Percentiles rank a stretch among this genome's conserved stretches.
phyloP scores from a whole-genome alignment of 2,113 vertebrate genomes.

The Oryzias celebensis region DNA sequence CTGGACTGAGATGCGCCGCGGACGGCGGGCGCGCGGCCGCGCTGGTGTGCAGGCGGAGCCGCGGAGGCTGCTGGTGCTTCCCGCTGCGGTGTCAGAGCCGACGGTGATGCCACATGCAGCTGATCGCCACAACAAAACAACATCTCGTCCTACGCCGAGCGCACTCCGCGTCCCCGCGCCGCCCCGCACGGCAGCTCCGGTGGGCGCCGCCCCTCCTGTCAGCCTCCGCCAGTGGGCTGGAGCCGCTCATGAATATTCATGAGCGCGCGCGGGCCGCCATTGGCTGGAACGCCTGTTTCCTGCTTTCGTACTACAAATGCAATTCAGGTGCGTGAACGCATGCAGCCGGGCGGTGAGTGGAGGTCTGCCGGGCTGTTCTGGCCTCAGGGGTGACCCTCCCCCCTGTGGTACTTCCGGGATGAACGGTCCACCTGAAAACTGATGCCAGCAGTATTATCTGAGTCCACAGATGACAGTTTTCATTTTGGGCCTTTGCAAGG shows the following conservation, averaged over 20 bases:
- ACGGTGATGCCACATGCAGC: constrained; percentile 77
- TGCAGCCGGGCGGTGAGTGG: background rate
- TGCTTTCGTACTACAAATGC: constrained; percentile 35
- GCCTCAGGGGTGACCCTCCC: too few species aligned
- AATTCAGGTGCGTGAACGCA: constrained; percentile 39
- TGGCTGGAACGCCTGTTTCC: constrained; percentile 42
- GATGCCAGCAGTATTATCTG: too few species aligned
- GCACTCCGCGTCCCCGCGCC: constrained; percentile 68
- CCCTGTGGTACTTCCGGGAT: too few species aligned
- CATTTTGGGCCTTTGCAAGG: background rate
- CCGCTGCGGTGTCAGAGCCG: constrained; percentile 70
- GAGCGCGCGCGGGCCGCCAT: constrained; percentile 35
- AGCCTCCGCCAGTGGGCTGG: constrained; percentile 55
- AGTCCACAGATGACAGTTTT: too few species aligned
- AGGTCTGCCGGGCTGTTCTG: background rate
- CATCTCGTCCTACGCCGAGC: constrained; percentile 70
- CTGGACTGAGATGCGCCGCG: constrained; percentile 59
- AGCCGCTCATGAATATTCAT: constrained; percentile 67
- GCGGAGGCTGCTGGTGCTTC: constrained; percentile 52
- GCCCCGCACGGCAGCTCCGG: constrained; percentile 63
- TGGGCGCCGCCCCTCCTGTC: constrained; percentile 66
- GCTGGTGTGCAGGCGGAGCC: constrained; percentile 33
- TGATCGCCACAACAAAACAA: constrained; percentile 77
- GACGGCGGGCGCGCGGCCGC: constrained; percentile 41
- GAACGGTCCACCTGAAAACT: too few species aligned